Evolutionary conservation across 2,113 vertebrate species (phyloP).

Genomic region (Cebus imitator): DNA sequence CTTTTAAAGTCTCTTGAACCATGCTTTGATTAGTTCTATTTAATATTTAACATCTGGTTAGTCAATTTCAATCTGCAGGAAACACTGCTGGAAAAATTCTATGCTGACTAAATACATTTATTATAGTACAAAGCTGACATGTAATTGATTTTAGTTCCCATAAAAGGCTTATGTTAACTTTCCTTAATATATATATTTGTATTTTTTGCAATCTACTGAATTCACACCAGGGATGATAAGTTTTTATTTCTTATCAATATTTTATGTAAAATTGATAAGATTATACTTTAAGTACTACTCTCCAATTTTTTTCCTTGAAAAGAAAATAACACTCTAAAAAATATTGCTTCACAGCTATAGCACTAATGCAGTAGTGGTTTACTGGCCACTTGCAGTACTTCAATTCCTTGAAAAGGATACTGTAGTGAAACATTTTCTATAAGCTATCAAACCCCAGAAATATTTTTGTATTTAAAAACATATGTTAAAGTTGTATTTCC

Average conservation of each 20-base stretch:
- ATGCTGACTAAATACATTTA: conserved; percentile 90
- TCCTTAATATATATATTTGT: conserved; percentile 88
- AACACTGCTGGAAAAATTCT: conserved; percentile 85
- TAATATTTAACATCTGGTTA: conserved; percentile 92
- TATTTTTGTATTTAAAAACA: background rate
- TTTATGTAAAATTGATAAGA: conserved; percentile 86
- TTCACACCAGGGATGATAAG: conserved; percentile 84
- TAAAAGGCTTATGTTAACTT: conserved; percentile 90
- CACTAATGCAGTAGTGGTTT: conserved; percentile 1
- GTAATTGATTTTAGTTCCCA: conserved; percentile 89
- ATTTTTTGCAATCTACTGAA: conserved; percentile 83
- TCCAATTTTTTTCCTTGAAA: conserved; percentile 74
- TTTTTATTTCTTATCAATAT: conserved; percentile 88
- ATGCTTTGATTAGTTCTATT: conserved; percentile 90
- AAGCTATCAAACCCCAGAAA: background rate
- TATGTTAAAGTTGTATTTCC: background rate
- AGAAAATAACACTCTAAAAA: conserved; percentile 73
- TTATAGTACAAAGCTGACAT: conserved; percentile 88
- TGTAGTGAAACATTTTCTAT: conserved; percentile 7
- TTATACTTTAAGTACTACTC: conserved; percentile 84
- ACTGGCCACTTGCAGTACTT: conserved; percentile 6
- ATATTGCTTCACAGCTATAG: conserved; percentile 44
- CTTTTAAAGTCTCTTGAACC: conserved; percentile 88
- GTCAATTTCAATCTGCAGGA: conserved; percentile 88
- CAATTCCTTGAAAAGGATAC: conserved; percentile 37